phyloP scores from a whole-genome alignment of 1,140 invertebrate genomes.

The Philotrypesis tridentata region DNA sequence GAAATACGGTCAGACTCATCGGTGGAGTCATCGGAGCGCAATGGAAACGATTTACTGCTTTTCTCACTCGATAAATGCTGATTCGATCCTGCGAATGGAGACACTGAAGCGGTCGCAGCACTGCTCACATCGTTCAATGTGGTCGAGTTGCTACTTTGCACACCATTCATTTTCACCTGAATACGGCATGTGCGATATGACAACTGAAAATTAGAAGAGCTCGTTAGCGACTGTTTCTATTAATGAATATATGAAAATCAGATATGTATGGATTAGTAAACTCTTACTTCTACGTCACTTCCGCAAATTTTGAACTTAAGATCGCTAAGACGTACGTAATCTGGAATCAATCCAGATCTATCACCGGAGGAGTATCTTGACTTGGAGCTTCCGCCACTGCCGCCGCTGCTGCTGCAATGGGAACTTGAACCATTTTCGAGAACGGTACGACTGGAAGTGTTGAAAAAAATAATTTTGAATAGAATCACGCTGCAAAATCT shows the following conservation, averaged over 20 bases:
- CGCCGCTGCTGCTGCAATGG: conserved; percentile 25
- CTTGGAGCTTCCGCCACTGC: conserved; percentile 24
- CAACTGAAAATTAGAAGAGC: conserved; percentile 54
- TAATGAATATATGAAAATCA: too few species aligned
- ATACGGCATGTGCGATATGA: conserved; percentile 51
- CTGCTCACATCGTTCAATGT: background rate
- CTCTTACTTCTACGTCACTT: conserved; percentile 61
- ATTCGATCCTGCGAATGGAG: conserved; percentile 40
- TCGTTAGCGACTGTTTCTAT: too few species aligned
- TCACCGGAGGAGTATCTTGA: conserved; percentile 52
- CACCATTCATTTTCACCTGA: conserved; percentile 36
- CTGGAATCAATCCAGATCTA: conserved; percentile 64
- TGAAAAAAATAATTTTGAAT: background rate
- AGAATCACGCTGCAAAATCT: background rate
- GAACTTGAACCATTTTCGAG: conserved; percentile 45
- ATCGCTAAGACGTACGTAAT: conserved; percentile 57
- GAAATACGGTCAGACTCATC: conserved; percentile 17
- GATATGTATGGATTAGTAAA: too few species aligned
- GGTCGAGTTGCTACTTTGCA: background rate
- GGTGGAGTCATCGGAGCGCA: conserved; percentile 35
- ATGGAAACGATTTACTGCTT: conserved; percentile 34
- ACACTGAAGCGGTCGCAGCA: background rate
- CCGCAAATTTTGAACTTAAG: conserved; percentile 61
- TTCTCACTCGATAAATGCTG: conserved; percentile 31
- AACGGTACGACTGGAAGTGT: conserved; percentile 38